A percentile compares a stretch with the other conserved stretches of the same genome.
These are phyloP conservation scores for Poeciliopsis turneri DNA, from an alignment of 2,797 vertebrate species.

Conservation along the genomic window DNA sequence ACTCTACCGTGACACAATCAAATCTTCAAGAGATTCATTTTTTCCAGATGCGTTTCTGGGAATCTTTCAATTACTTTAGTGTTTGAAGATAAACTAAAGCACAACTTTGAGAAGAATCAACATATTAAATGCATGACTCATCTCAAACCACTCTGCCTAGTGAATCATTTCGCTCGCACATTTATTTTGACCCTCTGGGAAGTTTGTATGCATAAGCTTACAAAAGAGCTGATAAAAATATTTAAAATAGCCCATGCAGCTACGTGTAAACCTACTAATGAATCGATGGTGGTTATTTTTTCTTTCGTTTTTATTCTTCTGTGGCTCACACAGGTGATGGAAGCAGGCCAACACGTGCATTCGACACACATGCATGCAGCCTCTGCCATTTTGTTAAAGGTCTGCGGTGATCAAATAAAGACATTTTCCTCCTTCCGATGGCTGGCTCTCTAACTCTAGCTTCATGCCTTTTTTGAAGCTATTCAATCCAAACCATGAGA, in stretches of 20 bases:
- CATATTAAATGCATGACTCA: not conserved
- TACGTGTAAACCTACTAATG: not conserved
- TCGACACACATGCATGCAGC: slow-evolving; percentile 16
- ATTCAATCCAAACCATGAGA: slow-evolving; percentile 64
- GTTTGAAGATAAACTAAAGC: not conserved
- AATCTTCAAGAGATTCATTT: not conserved
- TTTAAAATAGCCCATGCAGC: not conserved
- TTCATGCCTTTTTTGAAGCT: slow-evolving; percentile 59
- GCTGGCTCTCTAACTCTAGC: slow-evolving; percentile 36
- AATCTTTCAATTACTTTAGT: not conserved
- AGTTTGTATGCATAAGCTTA: not conserved
- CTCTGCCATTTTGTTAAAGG: slow-evolving; percentile 25
- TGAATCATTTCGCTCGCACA: not conserved
- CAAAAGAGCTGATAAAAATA: not conserved
- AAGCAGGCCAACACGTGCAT: slow-evolving; percentile 2
- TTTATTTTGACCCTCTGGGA: not conserved
- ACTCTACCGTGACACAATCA: not conserved
- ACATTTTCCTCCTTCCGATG: slow-evolving; percentile 15
- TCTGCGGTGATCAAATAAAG: slow-evolving; percentile 35
- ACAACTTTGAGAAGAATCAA: not conserved
- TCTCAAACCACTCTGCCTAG: not conserved
- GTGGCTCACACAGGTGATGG: slow-evolving; percentile 3
- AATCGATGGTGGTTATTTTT: not conserved
- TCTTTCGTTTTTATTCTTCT: not conserved
- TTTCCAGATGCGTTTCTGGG: not conserved